Conservation (phyloP, 2,888 invertebrate genomes). For the Phyllotreta cruciferae region DNA sequence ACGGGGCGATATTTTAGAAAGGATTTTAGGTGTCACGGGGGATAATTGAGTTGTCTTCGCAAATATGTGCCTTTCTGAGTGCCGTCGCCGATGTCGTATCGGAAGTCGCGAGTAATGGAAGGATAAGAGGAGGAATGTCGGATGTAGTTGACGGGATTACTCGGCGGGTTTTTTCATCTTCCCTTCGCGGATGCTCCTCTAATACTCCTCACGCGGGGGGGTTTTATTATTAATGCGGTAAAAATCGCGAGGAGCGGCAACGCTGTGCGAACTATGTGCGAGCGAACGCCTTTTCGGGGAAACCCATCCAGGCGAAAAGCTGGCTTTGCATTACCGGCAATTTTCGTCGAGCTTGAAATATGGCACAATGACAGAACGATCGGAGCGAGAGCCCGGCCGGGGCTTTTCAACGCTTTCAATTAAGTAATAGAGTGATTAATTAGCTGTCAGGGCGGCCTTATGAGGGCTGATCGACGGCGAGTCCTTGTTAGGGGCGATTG, state of each 20-base stretch:
- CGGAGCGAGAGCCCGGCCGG: conserved; percentile 4
- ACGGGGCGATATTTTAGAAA: conserved; percentile 22
- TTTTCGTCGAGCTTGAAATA: conserved; percentile 21
- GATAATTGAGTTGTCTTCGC: conserved; percentile 30
- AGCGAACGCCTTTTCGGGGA: background rate
- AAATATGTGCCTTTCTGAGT: conserved; percentile 37
- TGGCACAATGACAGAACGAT: conserved; percentile 23
- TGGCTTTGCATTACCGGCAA: conserved; percentile 7
- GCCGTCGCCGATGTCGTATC: conserved; percentile 26
- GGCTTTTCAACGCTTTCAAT: conserved; percentile 30
- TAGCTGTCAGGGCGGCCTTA: conserved; percentile 25
- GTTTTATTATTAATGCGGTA: too few species aligned
- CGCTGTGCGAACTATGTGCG: background rate
- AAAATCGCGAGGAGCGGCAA: background rate
- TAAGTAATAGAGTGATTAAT: conserved; percentile 34
- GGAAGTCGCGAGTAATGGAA: conserved; percentile 25
- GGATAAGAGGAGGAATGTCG: conserved; percentile 15
- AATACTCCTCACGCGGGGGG: too few species aligned
- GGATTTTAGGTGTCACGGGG: conserved; percentile 28
- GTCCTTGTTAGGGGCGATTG: conserved; percentile 23
- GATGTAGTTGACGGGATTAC: conserved; percentile 5
- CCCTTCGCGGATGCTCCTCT: too few species aligned
- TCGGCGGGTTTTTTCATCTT: background rate
- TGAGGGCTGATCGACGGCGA: conserved; percentile 16
- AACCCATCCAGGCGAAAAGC: background rate